Evolutionary conservation across 2,888 invertebrate species (phyloP), one percentile per base, ranked within the genome.

Genomic region (Cheilosia vernalis): DNA sequence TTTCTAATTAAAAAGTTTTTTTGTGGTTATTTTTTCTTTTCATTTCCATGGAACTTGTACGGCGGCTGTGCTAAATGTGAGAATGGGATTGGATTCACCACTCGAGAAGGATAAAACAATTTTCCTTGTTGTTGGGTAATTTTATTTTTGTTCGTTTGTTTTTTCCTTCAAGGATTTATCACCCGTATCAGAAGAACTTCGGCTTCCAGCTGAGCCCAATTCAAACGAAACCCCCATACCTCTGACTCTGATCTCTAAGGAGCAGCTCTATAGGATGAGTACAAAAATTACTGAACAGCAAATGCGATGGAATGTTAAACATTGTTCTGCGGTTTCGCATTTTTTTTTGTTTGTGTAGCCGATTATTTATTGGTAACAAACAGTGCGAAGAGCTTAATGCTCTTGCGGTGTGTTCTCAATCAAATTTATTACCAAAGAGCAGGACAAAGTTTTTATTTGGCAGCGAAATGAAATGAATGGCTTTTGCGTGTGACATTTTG

Each of bases 1-100:
- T 77, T 76, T 85, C 76, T 85, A 85, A 85, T 85, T 85, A 85
- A 85, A 85, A 85, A 85, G 61, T 85, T 85, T 81, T 85, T 77
- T 80, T 7, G 1, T 21, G 21, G 1, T 21, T 21, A 2, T 2
- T 21, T 30, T 30, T 30, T 30, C 9, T 30, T 9, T 30, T 30
- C 81, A 76, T 85, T 81, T 85, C 77, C 72, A 61, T 51, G 55
- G 66, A 60, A 76, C 69, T 81, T 77, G 67, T 40, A 61, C 70
- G 69, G 63, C 76, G 74, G 81, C 60, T 76, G 81, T 53, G 70
- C 55, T 66, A 27, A 80, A 80, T 85, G 85, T 63, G 76, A n/a
- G 76, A 81, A 81, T 61, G 77, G 76, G 67, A 85, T 77, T 77
- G 81, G 53, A 77, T 76, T 81, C 76, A 15, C 53, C 51, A 15